A percentile compares a stretch with the other conserved stretches of the same genome.
phyloP scores from a whole-genome alignment of 2,113 vertebrate genomes.

The Heterocephalus glaber region DNA sequence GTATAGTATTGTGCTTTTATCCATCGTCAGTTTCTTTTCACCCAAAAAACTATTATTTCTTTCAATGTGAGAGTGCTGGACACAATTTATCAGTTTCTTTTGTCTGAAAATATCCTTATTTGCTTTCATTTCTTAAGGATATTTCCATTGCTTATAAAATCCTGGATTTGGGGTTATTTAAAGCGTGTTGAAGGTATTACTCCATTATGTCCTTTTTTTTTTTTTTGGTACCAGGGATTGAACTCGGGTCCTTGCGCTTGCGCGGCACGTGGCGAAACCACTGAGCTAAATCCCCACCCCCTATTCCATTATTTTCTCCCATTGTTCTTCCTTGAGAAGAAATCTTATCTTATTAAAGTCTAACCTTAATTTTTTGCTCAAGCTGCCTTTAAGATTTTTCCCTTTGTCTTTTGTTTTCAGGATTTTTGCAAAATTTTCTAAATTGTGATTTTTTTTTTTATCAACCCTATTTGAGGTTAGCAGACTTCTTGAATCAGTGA shows the following conservation, averaged over 20 bases:
- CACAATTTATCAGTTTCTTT: not conserved
- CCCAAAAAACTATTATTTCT: not conserved
- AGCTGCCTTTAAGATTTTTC: not conserved
- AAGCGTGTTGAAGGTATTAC: not conserved
- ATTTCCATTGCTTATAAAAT: not conserved
- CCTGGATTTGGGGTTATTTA: not conserved
- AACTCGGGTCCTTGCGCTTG: too few species aligned
- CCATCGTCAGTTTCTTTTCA: not conserved
- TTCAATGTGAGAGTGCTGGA: not conserved
- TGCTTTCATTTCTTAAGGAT: not conserved
- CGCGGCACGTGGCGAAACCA: too few species aligned
- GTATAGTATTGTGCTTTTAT: not conserved
- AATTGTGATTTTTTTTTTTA: not conserved
- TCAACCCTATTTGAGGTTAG: not conserved
- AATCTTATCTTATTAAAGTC: not conserved
- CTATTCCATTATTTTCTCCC: not conserved
- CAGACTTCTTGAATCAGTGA: not conserved
- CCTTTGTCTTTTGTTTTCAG: not conserved
- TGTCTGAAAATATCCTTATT: not conserved
- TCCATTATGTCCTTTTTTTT: too few species aligned
- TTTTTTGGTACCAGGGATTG: too few species aligned
- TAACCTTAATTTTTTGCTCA: not conserved
- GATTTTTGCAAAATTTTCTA: not conserved
- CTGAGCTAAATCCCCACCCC: too few species aligned
- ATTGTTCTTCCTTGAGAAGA: not conserved